phyloP scores from a whole-genome alignment of 2,888 invertebrate species.

The Trichacis sp. region DNA sequence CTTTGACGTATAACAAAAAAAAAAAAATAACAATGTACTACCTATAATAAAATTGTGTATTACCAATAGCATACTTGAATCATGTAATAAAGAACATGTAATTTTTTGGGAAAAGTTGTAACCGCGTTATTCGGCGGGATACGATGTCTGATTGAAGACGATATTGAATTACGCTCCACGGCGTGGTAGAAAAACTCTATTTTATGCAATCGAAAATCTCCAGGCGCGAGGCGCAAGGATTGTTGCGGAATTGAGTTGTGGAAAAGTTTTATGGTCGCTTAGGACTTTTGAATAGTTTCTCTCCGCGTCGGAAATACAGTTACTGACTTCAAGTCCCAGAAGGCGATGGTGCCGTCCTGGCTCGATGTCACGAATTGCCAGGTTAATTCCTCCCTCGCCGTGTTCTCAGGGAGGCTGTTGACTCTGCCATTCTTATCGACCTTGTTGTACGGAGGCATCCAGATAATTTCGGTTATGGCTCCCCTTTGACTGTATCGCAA shows the following conservation, averaged over 20 bases:
- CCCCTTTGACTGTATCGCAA: conserved; percentile 75
- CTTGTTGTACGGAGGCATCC: conserved; percentile 76
- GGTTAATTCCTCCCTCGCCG: conserved; percentile 63
- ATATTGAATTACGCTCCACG: conserved; percentile 1
- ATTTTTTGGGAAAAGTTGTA: too few species aligned
- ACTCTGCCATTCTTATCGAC: conserved; percentile 75
- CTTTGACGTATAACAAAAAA: too few species aligned
- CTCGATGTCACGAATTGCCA: conserved; percentile 77
- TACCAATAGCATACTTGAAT: too few species aligned
- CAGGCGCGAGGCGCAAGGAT: conserved; percentile 15
- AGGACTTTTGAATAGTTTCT: conserved; percentile 58
- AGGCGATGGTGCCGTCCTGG: conserved; percentile 77
- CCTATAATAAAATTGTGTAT: too few species aligned
- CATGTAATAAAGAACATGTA: too few species aligned
- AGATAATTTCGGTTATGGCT: conserved; percentile 76
- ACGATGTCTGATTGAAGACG: too few species aligned
- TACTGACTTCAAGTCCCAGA: conserved; percentile 77
- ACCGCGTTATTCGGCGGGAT: too few species aligned
- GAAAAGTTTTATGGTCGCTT: conserved; percentile 49
- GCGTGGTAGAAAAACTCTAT: conserved; percentile 16
- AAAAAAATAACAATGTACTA: too few species aligned
- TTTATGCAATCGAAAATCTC: conserved; percentile 35
- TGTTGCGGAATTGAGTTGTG: conserved; percentile 36
- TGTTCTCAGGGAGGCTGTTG: conserved; percentile 62
- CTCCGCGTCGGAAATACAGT: conserved; percentile 45